These are phyloP conservation scores for Dynastes hyllus DNA, from an alignment of 2,888 invertebrate species.

Conservation along the genomic window DNA sequence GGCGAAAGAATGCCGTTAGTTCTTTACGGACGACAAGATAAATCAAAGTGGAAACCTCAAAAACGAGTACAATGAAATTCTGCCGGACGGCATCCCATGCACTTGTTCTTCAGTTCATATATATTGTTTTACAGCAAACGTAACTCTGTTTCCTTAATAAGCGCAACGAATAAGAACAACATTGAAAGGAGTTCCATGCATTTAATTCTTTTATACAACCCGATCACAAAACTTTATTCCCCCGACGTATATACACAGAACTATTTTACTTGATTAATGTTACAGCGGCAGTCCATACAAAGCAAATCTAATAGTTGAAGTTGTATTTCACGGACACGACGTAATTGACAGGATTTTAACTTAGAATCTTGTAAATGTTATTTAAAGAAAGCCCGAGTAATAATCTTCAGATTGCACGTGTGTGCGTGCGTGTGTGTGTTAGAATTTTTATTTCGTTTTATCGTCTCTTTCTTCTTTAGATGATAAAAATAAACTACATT, in stretches of 20 bases:
- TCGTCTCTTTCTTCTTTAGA: slow-evolving; percentile 22
- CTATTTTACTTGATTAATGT: slow-evolving; percentile 52
- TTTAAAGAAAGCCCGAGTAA: slow-evolving; percentile 48
- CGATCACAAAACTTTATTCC: slow-evolving; percentile 51
- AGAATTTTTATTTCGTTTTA: slow-evolving; percentile 36
- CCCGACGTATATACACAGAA: slow-evolving; percentile 47
- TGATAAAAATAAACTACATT: slow-evolving; percentile 46
- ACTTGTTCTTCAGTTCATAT: slow-evolving; percentile 47
- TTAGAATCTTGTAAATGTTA: slow-evolving; percentile 50
- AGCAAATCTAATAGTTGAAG: slow-evolving; percentile 51
- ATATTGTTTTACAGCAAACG: slow-evolving; percentile 45
- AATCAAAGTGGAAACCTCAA: slow-evolving; percentile 35
- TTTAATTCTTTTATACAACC: slow-evolving; percentile 49
- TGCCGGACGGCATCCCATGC: slow-evolving; percentile 24
- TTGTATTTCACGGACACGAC: slow-evolving; percentile 50
- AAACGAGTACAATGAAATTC: slow-evolving; percentile 47
- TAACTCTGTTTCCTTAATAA: slow-evolving; percentile 47
- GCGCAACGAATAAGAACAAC: slow-evolving; percentile 44
- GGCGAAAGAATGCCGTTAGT: slow-evolving; percentile 24
- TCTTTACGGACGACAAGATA: slow-evolving; percentile 22
- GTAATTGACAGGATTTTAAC: slow-evolving; percentile 53
- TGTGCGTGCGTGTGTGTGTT: slow-evolving; percentile 9
- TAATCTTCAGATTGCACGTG: slow-evolving; percentile 17
- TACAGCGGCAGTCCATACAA: slow-evolving; percentile 52
- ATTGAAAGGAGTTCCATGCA: slow-evolving; percentile 44